Conservation (phyloP, 2,797 vertebrate species). For the Propithecus deckenii region DNA sequence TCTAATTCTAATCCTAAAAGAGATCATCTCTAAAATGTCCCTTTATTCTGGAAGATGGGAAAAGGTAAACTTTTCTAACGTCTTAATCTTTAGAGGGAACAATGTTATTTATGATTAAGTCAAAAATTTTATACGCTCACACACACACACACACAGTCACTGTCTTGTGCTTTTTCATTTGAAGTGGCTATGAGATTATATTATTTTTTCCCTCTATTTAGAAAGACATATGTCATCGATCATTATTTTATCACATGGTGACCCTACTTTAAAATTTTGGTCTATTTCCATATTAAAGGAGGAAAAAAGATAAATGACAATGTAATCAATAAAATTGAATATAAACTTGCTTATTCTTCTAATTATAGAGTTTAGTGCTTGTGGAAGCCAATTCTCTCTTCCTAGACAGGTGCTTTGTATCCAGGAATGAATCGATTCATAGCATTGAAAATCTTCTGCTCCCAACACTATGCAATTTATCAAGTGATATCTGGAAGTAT, state of each 20-base stretch:
- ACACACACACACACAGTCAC: not conserved
- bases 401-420: not conserved
- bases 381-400: not conserved
- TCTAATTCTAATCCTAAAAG: not conserved
- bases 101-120: constrained; percentile 33
- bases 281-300: constrained; percentile 9
- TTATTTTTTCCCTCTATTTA: constrained; percentile 13
- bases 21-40: not conserved
- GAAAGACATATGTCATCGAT: constrained; percentile 33
- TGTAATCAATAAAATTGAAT: constrained; percentile 52
- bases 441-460: not conserved
- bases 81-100: constrained; percentile 57
- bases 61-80: constrained; percentile 52
- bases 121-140: not conserved
- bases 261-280: constrained; percentile 40
- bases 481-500: not conserved
- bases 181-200: constrained; percentile 51
- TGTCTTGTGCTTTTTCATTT: constrained; percentile 68
- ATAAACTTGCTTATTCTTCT: constrained; percentile 11
- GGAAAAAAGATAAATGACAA: constrained; percentile 65
- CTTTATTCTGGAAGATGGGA: constrained; percentile 57
- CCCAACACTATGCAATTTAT: not conserved
- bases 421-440: not conserved
- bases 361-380: not conserved
- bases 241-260: constrained; percentile 58